Base-by-base conservation (phyloP, 2,888 invertebrate genomes). In the Muscina levida region DNA sequence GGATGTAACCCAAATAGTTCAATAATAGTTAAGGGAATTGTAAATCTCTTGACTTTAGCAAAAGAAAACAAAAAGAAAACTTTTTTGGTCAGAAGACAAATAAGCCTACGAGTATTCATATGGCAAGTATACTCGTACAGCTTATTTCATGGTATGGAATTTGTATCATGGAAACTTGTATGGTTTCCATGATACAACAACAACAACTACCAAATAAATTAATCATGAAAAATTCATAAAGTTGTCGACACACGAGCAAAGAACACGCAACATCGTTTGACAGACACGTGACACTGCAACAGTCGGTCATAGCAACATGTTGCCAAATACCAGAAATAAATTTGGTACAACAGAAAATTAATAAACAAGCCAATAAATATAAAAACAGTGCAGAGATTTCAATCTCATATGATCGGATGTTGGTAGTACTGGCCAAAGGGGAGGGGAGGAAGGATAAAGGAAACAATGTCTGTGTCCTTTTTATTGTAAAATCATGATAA, bases 161-260 rank as follows among this genome's bases (percentile, higher is more conserved):
- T 31, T 3, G 3, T 31, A 8, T 31, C 31, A 3, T 31, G 31
- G 31, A 31, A 31, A 31, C 31, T 8, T 5, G 31, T 5, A 31
- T 8, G 8, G 31, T 5, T 3, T 8, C 3, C 3, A 31, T 31
- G 31, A 31, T 31, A 19, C 39, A 22, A 22, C 62, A 62, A 39
- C 39, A 22, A 19, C 37, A 22, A 62, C 62, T 3, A 42, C 39
- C 59, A 75, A 74, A 44, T 53, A 77, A 81, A 81, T 81, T 81
- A 81, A 81, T 81, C 77, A 81, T 77, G 62, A 81, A 81, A 81
- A 68, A 72, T 77, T 81, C 74, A 81, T 81, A 77, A 81, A 48
- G 59, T 72, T 65, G 57, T 77, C 66, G 53, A 59, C 22, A 75
- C 67, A 67, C 77, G 66, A 66, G 77, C 42, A 15, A 22, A 19